A percentile compares a stretch with the other conserved stretches of the same genome.
Conservation (phyloP, 2,888 invertebrate genomes). For the Aphelenchoides bicaudatus region DNA sequence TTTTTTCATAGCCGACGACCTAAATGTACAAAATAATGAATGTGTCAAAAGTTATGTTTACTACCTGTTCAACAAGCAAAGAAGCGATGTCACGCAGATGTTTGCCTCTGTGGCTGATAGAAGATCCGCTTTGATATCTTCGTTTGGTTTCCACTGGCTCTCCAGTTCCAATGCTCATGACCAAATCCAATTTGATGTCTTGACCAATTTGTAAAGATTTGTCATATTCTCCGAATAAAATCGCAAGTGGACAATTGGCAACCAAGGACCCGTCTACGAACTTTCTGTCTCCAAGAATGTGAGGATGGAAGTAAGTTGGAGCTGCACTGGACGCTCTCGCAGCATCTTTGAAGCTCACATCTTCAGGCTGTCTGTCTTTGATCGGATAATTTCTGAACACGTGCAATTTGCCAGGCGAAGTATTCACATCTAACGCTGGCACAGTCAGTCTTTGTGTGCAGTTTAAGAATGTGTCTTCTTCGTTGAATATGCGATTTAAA, state of each 20-base stretch:
- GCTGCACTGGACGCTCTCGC: slow-evolving; percentile 52
- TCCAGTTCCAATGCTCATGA: slow-evolving; percentile 53
- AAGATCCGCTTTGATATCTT: slow-evolving; percentile 42
- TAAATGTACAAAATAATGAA: too few relatives aligned
- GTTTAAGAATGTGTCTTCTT: slow-evolving; percentile 42
- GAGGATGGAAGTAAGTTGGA: slow-evolving; percentile 56
- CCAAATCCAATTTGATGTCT: slow-evolving; percentile 42
- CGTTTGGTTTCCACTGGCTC: slow-evolving; percentile 41
- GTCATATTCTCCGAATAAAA: slow-evolving; percentile 54
- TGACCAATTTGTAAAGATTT: slow-evolving; percentile 41
- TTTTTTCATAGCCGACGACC: slow-evolving; percentile 55
- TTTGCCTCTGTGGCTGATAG: slow-evolving; percentile 39
- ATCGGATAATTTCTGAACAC: slow-evolving; percentile 45
- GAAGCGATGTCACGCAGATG: slow-evolving; percentile 46
- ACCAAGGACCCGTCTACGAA: slow-evolving; percentile 54
- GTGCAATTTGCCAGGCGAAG: slow-evolving; percentile 47
- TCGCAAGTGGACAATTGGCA: slow-evolving; percentile 53
- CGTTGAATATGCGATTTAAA: slow-evolving; percentile 41
- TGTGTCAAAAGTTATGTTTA: too few relatives aligned
- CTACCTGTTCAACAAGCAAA: slow-evolving; percentile 52
- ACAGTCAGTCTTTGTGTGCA: slow-evolving; percentile 45
- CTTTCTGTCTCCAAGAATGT: slow-evolving; percentile 36
- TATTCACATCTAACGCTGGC: slow-evolving; percentile 48
- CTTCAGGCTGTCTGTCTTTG: slow-evolving; percentile 38
- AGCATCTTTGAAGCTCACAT: slow-evolving; percentile 49